phyloP scores from a whole-genome alignment of 1,140 invertebrate genomes.

The Pseudomyrmex gracilis region DNA sequence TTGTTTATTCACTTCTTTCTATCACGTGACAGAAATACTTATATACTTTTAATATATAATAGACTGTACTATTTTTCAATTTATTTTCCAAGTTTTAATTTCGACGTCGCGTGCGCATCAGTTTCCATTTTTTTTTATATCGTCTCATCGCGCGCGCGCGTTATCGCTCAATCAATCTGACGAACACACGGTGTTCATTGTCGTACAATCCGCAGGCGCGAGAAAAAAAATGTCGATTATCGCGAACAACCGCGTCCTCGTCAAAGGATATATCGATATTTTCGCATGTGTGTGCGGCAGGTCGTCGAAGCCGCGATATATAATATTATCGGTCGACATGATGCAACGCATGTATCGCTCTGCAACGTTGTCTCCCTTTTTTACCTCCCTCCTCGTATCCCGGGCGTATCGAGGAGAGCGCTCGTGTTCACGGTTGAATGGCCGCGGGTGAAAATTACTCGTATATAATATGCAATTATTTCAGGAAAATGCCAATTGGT shows the following conservation, averaged over 20 bases:
- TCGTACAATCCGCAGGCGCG: constrained; percentile 7
- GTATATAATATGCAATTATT: constrained; percentile 71
- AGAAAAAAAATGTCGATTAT: constrained; percentile 44
- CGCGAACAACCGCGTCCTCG: constrained; percentile 1
- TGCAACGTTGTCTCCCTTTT: constrained; percentile 44
- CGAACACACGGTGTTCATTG: constrained; percentile 12
- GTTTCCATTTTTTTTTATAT: not conserved
- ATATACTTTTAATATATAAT: too few relatives aligned
- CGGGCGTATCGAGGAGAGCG: constrained; percentile 51
- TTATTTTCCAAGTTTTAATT: not conserved
- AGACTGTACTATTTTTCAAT: too few relatives aligned
- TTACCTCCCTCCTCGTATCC: not conserved
- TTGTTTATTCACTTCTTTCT: too few relatives aligned
- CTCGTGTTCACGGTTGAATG: constrained; percentile 72
- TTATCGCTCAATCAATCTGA: constrained; percentile 45
- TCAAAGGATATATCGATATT: constrained; percentile 62
- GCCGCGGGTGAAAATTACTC: constrained; percentile 70
- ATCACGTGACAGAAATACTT: too few relatives aligned
- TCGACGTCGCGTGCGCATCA: not conserved
- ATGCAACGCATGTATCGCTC: constrained; percentile 63
- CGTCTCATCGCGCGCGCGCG: constrained; percentile 22
- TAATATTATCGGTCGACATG: constrained; percentile 63
- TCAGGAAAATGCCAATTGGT: constrained; percentile 73
- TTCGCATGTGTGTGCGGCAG: not conserved
- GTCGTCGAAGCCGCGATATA: constrained; percentile 37